A percentile compares a stretch with the other conserved stretches of the same genome.
Evolutionary conservation across 1,140 invertebrate genomes (phyloP).

Genomic region (Hyles vespertilio): DNA sequence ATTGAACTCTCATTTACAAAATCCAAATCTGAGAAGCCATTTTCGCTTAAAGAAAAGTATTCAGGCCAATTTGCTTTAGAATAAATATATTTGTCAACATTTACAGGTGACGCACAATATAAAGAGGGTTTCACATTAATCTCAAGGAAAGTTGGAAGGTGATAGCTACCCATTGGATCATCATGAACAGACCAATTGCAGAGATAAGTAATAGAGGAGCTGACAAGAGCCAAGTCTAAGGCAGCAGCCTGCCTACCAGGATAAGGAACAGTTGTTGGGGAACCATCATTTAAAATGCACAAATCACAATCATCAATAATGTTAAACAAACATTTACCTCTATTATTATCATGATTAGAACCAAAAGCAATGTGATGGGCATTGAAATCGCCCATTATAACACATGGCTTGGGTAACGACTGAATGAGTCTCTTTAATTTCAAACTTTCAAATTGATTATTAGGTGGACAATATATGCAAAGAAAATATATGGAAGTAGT

Average conservation of each 20-base stretch:
- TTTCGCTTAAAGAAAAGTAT: too few relatives aligned
- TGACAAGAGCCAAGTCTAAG: conserved; percentile 13
- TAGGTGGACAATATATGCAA: conserved; percentile 16
- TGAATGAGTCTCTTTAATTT: conserved; percentile 10
- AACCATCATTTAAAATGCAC: conserved; percentile 16
- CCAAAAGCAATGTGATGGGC: conserved; percentile 8
- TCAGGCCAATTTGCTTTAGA: too few relatives aligned
- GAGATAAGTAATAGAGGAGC: conserved; percentile 2
- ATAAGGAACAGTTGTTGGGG: conserved; percentile 12
- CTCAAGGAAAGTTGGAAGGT: neutral
- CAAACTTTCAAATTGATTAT: conserved; percentile 8
- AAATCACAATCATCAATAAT: conserved; percentile 17
- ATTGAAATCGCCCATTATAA: conserved; percentile 7
- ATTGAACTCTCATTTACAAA: too few relatives aligned
- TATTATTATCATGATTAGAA: conserved; percentile 4
- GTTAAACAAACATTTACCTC: conserved; percentile 13
- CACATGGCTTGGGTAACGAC: conserved; percentile 5
- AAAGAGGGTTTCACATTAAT: too few relatives aligned
- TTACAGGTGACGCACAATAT: too few relatives aligned
- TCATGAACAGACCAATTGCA: conserved; percentile 12
- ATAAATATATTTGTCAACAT: too few relatives aligned
- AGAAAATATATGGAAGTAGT: neutral
- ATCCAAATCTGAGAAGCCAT: too few relatives aligned
- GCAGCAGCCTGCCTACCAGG: conserved; percentile 14
- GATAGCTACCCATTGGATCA: conserved; percentile 12